Base-by-base conservation (phyloP, 2,888 invertebrate species). In the Eupelmus urozonus region DNA sequence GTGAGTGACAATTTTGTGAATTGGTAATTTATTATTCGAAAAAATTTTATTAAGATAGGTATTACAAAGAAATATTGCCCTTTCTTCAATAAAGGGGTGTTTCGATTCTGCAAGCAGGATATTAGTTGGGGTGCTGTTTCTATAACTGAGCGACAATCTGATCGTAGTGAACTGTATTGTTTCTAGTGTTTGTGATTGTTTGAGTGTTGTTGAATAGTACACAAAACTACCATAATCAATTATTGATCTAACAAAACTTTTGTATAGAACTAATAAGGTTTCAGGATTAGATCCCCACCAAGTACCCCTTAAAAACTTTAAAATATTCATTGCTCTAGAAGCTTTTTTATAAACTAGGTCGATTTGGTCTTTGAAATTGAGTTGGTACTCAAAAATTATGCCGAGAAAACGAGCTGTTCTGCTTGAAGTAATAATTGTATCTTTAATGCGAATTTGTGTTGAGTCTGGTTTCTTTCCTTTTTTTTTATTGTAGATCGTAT, bases 171-270 rank as follows among this genome's bases (percentile, higher is more conserved):
- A 34, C 9, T 34, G 34, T 34, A 34, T 34, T 9, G 5, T 3
- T 34, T 34, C 34, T 5, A 34, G 3, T 5, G 3, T 34, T 9
- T 34, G 5, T 34, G 9, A 5, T 34, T 34, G 34, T 34, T 9
- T 3, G 3, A 5, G 3, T 34, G 3, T 9, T 3, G 5, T 3
- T 16, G 65, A 25, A 45, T 2, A 45, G 25, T 45, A 65, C 23
- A 65, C 45, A 34, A 29, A 65, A 45, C 25, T 18, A 3, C 1
- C 51, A 7, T 66, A 66, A n/a, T 66, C 66, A 51, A 51, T 23
- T 4, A 66, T 5, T 0, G 25, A 34, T 2, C 51, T 25, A 3
- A 66, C 11, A 20, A 11, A 25, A 11, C 66, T 66, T 16, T 65
- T 65, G 18, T 65, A 45, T 2, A 65, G 18, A 20, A 25, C 23